These are phyloP conservation scores for Drosophila kuntzei DNA, from an alignment of 2,888 invertebrate genomes.

Conservation along the genomic window DNA sequence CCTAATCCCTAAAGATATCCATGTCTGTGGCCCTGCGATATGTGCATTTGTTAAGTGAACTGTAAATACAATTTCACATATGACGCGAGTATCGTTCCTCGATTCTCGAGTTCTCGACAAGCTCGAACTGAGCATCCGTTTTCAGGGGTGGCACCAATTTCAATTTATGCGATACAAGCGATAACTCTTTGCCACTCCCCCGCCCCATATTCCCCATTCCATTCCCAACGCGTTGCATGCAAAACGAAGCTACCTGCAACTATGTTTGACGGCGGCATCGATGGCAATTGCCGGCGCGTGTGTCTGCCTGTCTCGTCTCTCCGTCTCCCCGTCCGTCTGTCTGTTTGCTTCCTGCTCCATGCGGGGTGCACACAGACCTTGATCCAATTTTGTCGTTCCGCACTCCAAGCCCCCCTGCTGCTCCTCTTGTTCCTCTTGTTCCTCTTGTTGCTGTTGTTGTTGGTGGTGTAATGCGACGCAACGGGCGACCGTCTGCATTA, in stretches of 20 bases:
- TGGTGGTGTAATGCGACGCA: slow-evolving; percentile 34
- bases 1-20: slow-evolving; percentile 23
- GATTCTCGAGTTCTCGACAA: slow-evolving; percentile 10
- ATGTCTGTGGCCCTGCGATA: slow-evolving; percentile 48
- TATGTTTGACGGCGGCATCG: slow-evolving; percentile 40
- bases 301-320: slow-evolving; percentile 6
- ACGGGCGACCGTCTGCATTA: slow-evolving; percentile 70
- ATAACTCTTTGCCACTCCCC: slow-evolving; percentile 64
- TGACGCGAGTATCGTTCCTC: slow-evolving; percentile 44
- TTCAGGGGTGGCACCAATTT: slow-evolving; percentile 60
- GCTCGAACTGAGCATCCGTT: slow-evolving; percentile 28
- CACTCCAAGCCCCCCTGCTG: slow-evolving; percentile 13
- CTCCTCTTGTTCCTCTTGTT: not conserved
- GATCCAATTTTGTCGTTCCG: slow-evolving; percentile 71
- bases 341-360: slow-evolving; percentile 30
- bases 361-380: slow-evolving; percentile 58
- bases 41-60: slow-evolving; percentile 77
- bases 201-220: slow-evolving; percentile 18
- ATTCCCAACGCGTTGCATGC: slow-evolving; percentile 57
- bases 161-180: slow-evolving; percentile 66
- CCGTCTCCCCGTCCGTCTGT: not conserved
- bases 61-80: slow-evolving; percentile 70
- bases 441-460: slow-evolving; percentile 14
- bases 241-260: slow-evolving; percentile 54
- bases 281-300: slow-evolving; percentile 55